Conservation (phyloP, 2,888 invertebrate genomes). For the Phasia obesa region DNA sequence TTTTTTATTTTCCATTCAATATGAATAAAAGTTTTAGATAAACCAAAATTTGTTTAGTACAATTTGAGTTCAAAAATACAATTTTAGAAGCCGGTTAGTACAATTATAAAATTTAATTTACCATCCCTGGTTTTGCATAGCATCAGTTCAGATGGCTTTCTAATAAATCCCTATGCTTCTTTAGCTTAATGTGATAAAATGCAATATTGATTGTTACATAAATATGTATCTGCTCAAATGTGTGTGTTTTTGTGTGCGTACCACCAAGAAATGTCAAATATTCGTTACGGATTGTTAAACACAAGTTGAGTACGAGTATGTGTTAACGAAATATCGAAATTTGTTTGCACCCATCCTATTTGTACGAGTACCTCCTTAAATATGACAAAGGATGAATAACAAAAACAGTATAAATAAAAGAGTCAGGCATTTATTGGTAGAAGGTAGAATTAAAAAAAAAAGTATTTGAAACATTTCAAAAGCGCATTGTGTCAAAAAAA, state of each 20-base stretch:
- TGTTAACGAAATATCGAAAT: conserved; percentile 4
- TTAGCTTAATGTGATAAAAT: neutral
- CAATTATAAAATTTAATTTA: too few relatives aligned
- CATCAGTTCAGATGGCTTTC: too few relatives aligned
- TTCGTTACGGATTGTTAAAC: conserved; percentile 56
- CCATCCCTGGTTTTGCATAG: too few relatives aligned
- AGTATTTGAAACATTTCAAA: conserved; percentile 33
- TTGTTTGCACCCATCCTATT: conserved; percentile 23
- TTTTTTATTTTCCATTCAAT: too few relatives aligned
- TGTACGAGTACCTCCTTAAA: conserved; percentile 12
- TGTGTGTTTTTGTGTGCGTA: conserved; percentile 4
- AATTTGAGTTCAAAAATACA: too few relatives aligned
- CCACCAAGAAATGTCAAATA: conserved; percentile 47
- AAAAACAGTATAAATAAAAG: conserved; percentile 8
- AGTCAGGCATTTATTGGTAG: conserved; percentile 25
- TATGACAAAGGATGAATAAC: too few relatives aligned
- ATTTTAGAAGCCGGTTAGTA: too few relatives aligned
- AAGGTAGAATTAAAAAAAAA: conserved; percentile 8
- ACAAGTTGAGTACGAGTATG: conserved; percentile 37
- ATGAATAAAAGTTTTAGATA: too few relatives aligned
- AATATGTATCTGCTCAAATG: neutral
- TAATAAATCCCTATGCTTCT: neutral
- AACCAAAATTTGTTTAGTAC: too few relatives aligned
- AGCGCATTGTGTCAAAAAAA: neutral
- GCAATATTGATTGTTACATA: neutral